Evolutionary conservation across 1,140 invertebrate genomes (phyloP), one percentile per base, ranked within the genome.

Genomic region (Leptestheria dahalacensis): DNA sequence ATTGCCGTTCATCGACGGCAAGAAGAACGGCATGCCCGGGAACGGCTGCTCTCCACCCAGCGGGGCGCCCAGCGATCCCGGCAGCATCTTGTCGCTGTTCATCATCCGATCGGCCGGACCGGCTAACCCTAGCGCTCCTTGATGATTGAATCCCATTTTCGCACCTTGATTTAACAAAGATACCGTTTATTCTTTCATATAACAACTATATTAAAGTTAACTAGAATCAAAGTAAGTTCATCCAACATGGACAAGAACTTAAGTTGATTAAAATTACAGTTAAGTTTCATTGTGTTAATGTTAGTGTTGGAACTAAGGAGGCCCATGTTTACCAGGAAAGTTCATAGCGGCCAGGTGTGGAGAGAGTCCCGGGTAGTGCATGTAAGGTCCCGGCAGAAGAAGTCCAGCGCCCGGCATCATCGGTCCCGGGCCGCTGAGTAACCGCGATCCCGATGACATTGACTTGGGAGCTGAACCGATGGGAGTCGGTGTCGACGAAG

Each of bases 311-410:
- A 15, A 52, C 50, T 52, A 52, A 12, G 23, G 24, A 15, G n/a
- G n/a, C n/a, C n/a, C n/a, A n/a, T n/a, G n/a, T n/a, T 26, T 52
- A 60, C 58, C 60, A 66, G 69, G 59, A 67, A 70, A 61, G 60
- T 70, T 68, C 64, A 75, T 49, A 63, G 75, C 68, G 59, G 65
- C 64, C 60, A 72, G 70, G 62, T 78, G 79, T 2, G 79, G 76
- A 12, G 79, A 78, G 33, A 81, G 66, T 23, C 78, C 76, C 6
- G 75, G 75, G 51, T 82, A 81, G 9, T 79, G 76, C 50, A 80
- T 67, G 64, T 79, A 80, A 61, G 77, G 75, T 60, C 79, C 69
- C 0, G 78, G 74, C 66, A 81, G 72, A 23, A 79, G 58, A 20
- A 60, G 20, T 29, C 58, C 58, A 18, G 48, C 26, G 4, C 57